Evolutionary conservation across 2,888 invertebrate genomes (phyloP).

Genomic region (Bombylius major): DNA sequence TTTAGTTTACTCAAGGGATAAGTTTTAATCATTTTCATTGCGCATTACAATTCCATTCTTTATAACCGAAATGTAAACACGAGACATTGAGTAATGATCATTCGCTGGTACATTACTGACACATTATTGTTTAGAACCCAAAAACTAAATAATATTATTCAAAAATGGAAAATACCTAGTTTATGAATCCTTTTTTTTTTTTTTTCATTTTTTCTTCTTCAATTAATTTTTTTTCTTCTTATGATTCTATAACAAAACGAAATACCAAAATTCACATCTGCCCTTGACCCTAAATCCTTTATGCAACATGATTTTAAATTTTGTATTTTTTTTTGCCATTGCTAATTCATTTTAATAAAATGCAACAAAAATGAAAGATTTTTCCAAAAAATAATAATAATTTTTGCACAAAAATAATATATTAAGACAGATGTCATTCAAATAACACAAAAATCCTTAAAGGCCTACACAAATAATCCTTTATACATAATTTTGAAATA

Average conservation of each 20-base stretch:
- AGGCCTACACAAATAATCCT: too few relatives aligned
- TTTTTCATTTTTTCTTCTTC: too few relatives aligned
- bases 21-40: slow-evolving; percentile 3
- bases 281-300: slow-evolving; percentile 9
- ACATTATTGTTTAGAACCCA: too few relatives aligned
- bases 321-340: neutral
- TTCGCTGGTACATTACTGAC: neutral
- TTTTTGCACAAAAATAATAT: too few relatives aligned
- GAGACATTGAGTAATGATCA: neutral
- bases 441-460: too few relatives aligned
- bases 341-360: too few relatives aligned
- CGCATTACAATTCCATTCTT: neutral
- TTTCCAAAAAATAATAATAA: too few relatives aligned
- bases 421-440: neutral
- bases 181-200: neutral
- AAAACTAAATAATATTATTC: neutral
- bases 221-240: too few relatives aligned
- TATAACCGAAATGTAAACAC: slow-evolving; percentile 13
- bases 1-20: slow-evolving; percentile 4
- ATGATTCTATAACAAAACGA: too few relatives aligned
- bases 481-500: too few relatives aligned
- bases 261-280: slow-evolving; percentile 5
- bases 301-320: slow-evolving; percentile 6
- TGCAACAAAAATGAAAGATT: too few relatives aligned
- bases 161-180: neutral